A percentile compares a stretch with the other conserved stretches of the same genome.
Conservation (phyloP, 2,797 vertebrate genomes). For the Mus caroli region DNA sequence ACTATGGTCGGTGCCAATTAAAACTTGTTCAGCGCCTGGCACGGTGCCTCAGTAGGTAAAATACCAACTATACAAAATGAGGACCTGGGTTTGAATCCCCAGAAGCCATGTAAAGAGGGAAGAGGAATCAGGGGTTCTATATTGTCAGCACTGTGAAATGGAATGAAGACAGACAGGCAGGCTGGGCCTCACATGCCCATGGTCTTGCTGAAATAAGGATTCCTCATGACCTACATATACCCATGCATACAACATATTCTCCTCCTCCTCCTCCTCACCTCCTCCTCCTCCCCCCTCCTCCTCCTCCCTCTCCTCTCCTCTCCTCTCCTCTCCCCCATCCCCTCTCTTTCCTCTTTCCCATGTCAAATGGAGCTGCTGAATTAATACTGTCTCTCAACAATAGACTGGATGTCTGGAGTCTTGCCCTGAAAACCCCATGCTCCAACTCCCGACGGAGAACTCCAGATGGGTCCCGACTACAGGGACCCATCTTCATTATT, state of each 20-base stretch:
- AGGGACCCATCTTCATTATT: neutral
- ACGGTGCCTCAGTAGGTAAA: neutral
- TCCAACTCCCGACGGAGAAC: neutral
- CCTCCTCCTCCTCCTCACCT: no score
- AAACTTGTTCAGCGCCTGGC: neutral
- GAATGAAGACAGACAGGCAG: neutral
- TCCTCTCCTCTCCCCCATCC: no score
- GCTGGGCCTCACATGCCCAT: neutral
- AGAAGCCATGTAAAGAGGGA: neutral
- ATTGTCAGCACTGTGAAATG: accelerated
- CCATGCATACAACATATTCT: no score
- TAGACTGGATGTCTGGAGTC: neutral
- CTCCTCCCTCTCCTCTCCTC: no score
- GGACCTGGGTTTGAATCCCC: neutral
- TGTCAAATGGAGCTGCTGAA: neutral
- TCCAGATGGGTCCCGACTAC: accelerated
- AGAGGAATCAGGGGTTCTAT: neutral
- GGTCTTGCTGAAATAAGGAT: neutral
- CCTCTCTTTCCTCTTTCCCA: neutral
- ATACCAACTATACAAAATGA: neutral
- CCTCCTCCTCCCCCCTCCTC: no score
- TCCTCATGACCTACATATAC: neutral
- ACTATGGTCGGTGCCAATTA: neutral
- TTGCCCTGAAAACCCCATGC: neutral
- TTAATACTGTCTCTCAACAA: neutral